phyloP scores from a whole-genome alignment of 2,797 vertebrate genomes.

The Sphenopsis melanotis region DNA sequence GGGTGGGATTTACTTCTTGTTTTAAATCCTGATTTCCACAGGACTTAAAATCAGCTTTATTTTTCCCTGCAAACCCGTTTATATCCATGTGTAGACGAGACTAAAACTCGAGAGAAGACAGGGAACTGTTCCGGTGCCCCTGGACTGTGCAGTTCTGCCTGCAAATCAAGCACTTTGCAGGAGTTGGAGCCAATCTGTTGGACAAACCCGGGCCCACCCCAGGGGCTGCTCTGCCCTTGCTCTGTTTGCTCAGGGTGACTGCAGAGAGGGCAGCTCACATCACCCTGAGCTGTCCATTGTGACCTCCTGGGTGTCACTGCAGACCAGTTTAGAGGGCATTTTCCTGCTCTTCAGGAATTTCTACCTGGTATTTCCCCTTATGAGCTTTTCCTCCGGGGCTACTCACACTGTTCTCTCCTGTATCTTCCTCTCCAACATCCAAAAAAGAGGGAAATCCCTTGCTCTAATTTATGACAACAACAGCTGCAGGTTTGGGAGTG shows the following conservation, averaged over 20 bases:
- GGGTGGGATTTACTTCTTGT: background rate
- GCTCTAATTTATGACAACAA: background rate
- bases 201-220: background rate
- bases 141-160: background rate
- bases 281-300: background rate
- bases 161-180: background rate
- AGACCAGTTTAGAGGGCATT: background rate
- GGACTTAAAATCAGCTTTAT: background rate
- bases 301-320: background rate
- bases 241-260: background rate
- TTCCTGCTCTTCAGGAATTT: background rate
- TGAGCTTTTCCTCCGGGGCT: background rate
- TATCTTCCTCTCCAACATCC: background rate
- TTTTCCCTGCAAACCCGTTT: background rate
- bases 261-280: background rate
- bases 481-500: background rate
- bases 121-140: background rate
- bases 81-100: background rate
- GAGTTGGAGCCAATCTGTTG: background rate
- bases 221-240: background rate
- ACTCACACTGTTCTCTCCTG: background rate
- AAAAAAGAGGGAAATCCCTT: background rate
- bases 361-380: background rate
- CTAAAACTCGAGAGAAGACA: background rate
- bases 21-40: background rate